A percentile compares a stretch with the other conserved stretches of the same genome.
Conservation (phyloP, 2,797 vertebrate genomes). For the Schizopygopsis pylzovi region DNA sequence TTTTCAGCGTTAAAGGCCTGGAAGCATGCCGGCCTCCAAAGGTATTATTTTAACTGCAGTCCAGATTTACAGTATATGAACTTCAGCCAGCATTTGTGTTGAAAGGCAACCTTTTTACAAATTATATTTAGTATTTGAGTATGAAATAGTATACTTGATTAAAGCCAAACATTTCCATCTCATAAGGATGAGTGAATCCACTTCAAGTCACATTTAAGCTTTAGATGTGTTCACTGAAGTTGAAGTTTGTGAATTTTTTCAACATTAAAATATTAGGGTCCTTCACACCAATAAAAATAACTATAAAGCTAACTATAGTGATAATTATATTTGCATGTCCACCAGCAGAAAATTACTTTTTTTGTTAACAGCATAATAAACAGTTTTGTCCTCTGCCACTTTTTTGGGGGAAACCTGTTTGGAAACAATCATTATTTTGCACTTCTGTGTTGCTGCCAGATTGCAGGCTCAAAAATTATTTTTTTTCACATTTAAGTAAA, state of each 20-base stretch:
- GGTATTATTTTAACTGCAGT: constrained; percentile 22
- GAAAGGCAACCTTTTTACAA: not conserved
- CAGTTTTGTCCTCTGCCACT: not conserved
- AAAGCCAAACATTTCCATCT: not conserved
- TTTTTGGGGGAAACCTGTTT: not conserved
- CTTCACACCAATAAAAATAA: no score
- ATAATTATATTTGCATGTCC: no score
- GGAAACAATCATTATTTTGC: not conserved
- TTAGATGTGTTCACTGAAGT: not conserved
- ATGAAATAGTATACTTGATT: not conserved
- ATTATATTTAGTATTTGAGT: not conserved
- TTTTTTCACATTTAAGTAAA: not conserved
- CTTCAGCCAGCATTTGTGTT: constrained; percentile 6
- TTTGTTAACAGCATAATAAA: not conserved
- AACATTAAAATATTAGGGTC: not conserved
- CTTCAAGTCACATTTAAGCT: not conserved
- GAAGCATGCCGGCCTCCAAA: constrained; percentile 23
- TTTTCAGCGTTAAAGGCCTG: constrained; percentile 49
- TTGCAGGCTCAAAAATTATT: not conserved
- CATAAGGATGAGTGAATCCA: not conserved
- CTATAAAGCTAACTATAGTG: no score
- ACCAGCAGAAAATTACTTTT: no score
- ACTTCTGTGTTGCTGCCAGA: not conserved
- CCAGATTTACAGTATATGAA: constrained; percentile 41
- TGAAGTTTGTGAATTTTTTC: not conserved